A percentile compares a stretch with the other conserved stretches of the same genome.
Evolutionary conservation across 2,888 invertebrate species (phyloP).

Genomic region (Dryococelus australis): DNA sequence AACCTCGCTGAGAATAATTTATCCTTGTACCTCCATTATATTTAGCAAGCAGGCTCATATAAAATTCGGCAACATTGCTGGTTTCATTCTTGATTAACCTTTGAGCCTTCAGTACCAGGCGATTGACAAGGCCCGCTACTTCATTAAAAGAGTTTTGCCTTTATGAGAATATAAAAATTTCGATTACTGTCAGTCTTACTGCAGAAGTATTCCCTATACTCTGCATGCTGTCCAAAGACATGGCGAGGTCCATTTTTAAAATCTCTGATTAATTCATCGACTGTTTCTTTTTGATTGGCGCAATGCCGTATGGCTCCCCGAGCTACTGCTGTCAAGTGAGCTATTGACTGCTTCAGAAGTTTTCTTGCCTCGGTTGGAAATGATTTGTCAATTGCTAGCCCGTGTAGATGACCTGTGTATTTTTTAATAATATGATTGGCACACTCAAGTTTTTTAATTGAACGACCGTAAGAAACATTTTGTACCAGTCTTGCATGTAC

Average conservation of each 20-base stretch:
- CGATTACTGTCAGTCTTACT: not conserved
- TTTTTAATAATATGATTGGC: not conserved
- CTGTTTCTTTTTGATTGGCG: not conserved
- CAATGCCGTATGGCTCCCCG: too few species aligned
- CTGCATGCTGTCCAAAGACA: not conserved
- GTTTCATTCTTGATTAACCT: not conserved
- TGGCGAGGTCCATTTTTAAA: not conserved
- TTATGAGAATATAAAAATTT: not conserved
- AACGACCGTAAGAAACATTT: constrained; percentile 2
- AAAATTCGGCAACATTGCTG: not conserved
- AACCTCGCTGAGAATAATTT: not conserved
- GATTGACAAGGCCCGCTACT: not conserved
- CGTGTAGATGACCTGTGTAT: not conserved
- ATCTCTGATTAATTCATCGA: not conserved
- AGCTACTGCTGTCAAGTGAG: not conserved
- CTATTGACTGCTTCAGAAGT: not conserved
- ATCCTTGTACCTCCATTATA: not conserved
- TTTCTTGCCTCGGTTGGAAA: not conserved
- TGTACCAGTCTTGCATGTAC: not conserved
- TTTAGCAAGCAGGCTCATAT: not conserved
- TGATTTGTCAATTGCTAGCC: not conserved
- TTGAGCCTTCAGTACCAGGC: not conserved
- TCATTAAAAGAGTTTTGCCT: not conserved
- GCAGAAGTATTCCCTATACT: not conserved
- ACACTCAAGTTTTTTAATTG: not conserved